These are phyloP conservation scores for Antheraea assamensis DNA, from an alignment of 2,888 invertebrate species.

Conservation along the genomic window DNA sequence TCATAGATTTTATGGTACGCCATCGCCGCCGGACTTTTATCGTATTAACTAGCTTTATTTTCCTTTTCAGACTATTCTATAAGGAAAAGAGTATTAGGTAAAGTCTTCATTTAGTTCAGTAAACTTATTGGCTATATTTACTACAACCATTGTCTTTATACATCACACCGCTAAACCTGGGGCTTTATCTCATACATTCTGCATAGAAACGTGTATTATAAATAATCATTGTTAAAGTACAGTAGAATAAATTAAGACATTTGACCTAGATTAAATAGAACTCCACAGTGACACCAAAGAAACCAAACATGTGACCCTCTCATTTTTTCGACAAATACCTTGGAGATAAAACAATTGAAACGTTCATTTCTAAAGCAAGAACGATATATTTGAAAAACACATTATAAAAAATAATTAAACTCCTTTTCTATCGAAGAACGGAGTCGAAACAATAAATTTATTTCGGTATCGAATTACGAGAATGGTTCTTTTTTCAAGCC, in stretches of 20 bases:
- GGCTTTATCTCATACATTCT: background rate
- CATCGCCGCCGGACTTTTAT: background rate
- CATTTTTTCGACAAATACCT: background rate
- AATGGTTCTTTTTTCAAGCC: conserved; percentile 16
- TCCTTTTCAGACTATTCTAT: background rate
- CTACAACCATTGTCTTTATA: background rate
- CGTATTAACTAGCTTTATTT: background rate
- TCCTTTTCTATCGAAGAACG: background rate
- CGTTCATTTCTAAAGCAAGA: too few species aligned
- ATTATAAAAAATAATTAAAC: background rate
- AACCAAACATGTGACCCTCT: background rate
- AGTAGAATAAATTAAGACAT: background rate
- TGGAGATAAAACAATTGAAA: background rate
- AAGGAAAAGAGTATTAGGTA: background rate
- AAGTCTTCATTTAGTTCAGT: background rate
- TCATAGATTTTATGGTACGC: background rate
- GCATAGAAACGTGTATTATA: background rate
- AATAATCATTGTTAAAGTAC: background rate
- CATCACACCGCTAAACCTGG: too few species aligned
- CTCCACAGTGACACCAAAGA: background rate
- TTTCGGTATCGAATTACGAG: conserved; percentile 24
- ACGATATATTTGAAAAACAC: background rate
- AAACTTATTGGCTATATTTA: background rate
- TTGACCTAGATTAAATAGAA: background rate
- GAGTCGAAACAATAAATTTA: background rate